A percentile compares a stretch with the other conserved stretches of the same genome.
These are phyloP conservation scores for Parauchenoglanis punctatus DNA, from an alignment of 2,797 vertebrate species.

Conservation along the genomic window DNA sequence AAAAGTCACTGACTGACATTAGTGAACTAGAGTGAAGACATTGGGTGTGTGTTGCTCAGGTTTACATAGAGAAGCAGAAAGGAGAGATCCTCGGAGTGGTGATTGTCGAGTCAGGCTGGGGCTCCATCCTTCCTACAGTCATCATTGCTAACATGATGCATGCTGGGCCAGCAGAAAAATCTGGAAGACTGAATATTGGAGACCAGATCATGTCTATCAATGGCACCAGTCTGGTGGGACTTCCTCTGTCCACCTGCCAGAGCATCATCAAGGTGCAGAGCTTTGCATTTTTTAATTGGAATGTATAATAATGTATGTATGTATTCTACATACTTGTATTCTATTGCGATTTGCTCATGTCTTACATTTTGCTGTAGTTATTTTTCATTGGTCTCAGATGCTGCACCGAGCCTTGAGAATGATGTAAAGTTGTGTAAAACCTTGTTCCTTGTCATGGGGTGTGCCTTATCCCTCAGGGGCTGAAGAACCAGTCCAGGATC, in stretches of 20 bases:
- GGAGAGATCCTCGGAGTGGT: slow-evolving; percentile 94
- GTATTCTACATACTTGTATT: neutral
- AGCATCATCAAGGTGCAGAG: slow-evolving; percentile 92
- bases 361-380: neutral
- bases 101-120: slow-evolving; percentile 97
- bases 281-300: neutral
- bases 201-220: slow-evolving; percentile 99
- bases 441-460: neutral
- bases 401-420: neutral
- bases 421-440: neutral
- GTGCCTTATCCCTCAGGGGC: slow-evolving; percentile 74
- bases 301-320: neutral
- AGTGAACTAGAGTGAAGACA: neutral
- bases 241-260: slow-evolving; percentile 94
- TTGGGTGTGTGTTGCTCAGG: slow-evolving; percentile 67
- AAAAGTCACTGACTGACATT: neutral
- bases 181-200: slow-evolving; percentile 90
- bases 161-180: slow-evolving; percentile 91
- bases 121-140: slow-evolving; percentile 94
- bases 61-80: slow-evolving; percentile 93
- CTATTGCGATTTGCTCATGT: neutral
- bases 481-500: slow-evolving; percentile 90
- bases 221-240: slow-evolving; percentile 93
- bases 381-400: neutral
- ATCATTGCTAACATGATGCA: slow-evolving; percentile 99